Evolutionary conservation across 2,888 invertebrate genomes (phyloP).

Genomic region (Drosophila ochracea): DNA sequence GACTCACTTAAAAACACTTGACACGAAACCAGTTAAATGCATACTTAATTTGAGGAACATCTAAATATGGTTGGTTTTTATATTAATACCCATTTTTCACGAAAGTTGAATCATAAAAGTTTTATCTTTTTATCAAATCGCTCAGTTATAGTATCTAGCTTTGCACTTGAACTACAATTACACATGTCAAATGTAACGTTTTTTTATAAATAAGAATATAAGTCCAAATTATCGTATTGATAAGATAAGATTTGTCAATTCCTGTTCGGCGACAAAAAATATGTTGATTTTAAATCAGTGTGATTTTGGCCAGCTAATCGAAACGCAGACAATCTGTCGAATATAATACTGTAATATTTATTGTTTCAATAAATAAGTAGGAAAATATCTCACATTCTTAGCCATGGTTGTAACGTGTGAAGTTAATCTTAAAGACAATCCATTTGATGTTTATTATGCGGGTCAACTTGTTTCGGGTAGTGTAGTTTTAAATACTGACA

Average conservation of each 20-base stretch:
- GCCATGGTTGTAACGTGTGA: constrained; percentile 76
- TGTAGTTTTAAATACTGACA: constrained; percentile 66
- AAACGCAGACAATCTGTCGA: constrained; percentile 20
- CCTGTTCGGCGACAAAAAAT: constrained; percentile 18
- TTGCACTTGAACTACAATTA: constrained; percentile 19
- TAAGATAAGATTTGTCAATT: constrained; percentile 56
- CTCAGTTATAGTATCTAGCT: background rate
- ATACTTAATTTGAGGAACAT: background rate
- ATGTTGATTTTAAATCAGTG: constrained; percentile 37
- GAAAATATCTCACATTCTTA: background rate
- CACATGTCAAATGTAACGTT: constrained; percentile 31
- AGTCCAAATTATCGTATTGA: constrained; percentile 46
- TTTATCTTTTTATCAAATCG: background rate
- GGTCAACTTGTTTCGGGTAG: constrained; percentile 79
- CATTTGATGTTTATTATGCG: constrained; percentile 77
- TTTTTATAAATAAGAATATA: constrained; percentile 42
- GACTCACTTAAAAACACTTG: background rate
- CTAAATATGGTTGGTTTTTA: background rate
- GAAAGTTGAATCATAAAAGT: background rate
- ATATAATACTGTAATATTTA: background rate
- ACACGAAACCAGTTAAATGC: background rate
- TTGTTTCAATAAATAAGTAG: background rate
- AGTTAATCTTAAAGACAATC: constrained; percentile 81
- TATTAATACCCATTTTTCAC: background rate
- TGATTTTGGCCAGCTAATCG: constrained; percentile 24